Conservation (phyloP, 2,113 vertebrate species). For the Cairina moschata region DNA sequence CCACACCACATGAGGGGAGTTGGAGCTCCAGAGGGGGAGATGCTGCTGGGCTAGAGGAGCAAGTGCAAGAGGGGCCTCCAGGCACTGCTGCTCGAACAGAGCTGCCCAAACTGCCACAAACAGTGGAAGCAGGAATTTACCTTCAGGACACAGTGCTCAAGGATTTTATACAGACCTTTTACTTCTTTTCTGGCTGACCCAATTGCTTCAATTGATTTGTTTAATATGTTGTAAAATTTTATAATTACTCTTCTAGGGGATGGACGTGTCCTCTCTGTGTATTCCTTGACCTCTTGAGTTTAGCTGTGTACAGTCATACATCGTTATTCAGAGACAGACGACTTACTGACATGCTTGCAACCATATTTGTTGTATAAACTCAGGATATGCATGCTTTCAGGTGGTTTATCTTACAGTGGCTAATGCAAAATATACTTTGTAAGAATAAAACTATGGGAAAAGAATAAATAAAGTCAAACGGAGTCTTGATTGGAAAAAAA, state of each 20-base stretch:
- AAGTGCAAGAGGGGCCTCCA: not conserved
- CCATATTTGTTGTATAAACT: not conserved
- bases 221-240: not conserved
- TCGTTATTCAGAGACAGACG: not conserved
- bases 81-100: fast-evolving
- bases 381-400: not conserved
- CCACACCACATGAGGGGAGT: not conserved
- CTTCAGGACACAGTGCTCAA: not conserved
- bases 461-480: not conserved
- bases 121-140: not conserved
- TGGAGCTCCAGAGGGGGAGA: not conserved
- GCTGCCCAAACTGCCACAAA: not conserved
- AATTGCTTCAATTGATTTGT: not conserved
- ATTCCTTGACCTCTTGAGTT: not conserved
- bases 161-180: not conserved
- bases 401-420: not conserved
- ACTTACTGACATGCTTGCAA: not conserved
- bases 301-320: not conserved
- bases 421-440: not conserved
- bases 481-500: not conserved
- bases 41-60: not conserved
- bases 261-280: not conserved
- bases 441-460: not conserved
- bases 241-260: not conserved
- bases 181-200: not conserved